Conservation (phyloP, 2,797 vertebrate genomes). For the Cephalopachus bancanus region DNA sequence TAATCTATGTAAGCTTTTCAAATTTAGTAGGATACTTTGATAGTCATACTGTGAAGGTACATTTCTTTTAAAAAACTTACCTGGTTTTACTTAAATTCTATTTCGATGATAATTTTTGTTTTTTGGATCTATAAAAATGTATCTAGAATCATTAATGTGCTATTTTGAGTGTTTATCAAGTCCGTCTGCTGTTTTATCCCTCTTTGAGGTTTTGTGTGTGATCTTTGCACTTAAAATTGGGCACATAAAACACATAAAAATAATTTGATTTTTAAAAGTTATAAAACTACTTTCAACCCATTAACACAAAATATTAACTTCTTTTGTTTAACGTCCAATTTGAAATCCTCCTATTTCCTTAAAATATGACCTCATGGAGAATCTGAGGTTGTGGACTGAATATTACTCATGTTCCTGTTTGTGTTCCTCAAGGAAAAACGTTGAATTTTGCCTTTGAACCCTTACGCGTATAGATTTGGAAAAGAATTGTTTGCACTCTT, state of each 20-base stretch:
- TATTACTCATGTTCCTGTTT: too few species aligned
- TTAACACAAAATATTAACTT: background rate
- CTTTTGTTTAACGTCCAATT: too few species aligned
- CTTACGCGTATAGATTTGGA: too few species aligned
- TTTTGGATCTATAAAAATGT: background rate
- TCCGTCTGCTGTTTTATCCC: background rate
- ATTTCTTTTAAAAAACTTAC: background rate
- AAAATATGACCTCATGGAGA: too few species aligned
- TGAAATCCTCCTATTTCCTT: too few species aligned
- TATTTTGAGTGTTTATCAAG: background rate
- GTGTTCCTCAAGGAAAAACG: too few species aligned
- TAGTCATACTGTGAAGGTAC: conserved; percentile 6
- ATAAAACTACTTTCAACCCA: background rate
- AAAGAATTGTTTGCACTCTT: too few species aligned
- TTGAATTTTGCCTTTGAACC: too few species aligned
- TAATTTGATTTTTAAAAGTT: background rate
- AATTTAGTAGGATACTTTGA: background rate
- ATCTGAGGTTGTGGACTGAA: too few species aligned
- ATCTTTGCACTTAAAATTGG: conserved; percentile 2
- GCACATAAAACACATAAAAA: background rate
- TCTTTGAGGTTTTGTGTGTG: background rate
- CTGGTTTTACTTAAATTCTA: background rate
- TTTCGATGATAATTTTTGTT: background rate
- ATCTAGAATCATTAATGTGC: background rate
- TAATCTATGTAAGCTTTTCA: background rate